Conservation (phyloP, 2,797 vertebrate species). For the Lagodon rhomboides region DNA sequence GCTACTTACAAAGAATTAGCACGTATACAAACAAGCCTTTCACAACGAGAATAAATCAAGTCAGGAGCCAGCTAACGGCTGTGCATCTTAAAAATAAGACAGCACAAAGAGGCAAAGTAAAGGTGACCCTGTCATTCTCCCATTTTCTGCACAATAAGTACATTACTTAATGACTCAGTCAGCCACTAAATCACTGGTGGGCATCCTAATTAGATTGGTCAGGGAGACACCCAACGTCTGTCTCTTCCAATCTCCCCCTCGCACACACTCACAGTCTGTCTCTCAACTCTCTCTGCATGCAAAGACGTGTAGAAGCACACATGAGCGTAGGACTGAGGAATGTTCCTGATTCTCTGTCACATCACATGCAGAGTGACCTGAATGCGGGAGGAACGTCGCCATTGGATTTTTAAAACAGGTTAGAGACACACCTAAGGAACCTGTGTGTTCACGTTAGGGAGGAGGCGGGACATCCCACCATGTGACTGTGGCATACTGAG, state of each 20-base stretch:
- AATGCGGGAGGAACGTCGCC: constrained; percentile 57
- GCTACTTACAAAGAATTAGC: constrained; percentile 19
- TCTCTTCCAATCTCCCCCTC: constrained; percentile 39
- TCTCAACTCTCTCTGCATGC: constrained; percentile 43
- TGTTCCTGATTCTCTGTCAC: constrained; percentile 49
- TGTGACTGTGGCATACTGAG: constrained; percentile 40
- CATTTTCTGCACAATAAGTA: constrained; percentile 45
- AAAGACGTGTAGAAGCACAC: constrained; percentile 54
- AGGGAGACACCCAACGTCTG: constrained; percentile 55
- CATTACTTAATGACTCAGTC: constrained; percentile 43
- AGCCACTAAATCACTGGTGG: constrained; percentile 46
- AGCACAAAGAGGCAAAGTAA: background rate
- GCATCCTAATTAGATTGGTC: constrained; percentile 63
- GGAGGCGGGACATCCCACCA: constrained; percentile 11
- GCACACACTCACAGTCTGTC: constrained; percentile 15
- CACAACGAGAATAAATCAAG: constrained; percentile 25
- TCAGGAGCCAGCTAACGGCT: background rate
- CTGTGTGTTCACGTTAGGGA: constrained; percentile 27
- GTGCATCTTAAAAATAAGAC: constrained; percentile 1
- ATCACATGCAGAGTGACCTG: constrained; percentile 70
- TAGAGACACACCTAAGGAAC: constrained; percentile 60
- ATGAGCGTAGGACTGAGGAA: constrained; percentile 65
- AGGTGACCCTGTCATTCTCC: constrained; percentile 31
- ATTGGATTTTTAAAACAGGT: constrained; percentile 58
- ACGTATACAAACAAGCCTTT: constrained; percentile 14